A percentile compares a stretch with the other conserved stretches of the same genome.
phyloP scores from a whole-genome alignment of 2,888 invertebrate species.

The Ornithoptera alexandrae region DNA sequence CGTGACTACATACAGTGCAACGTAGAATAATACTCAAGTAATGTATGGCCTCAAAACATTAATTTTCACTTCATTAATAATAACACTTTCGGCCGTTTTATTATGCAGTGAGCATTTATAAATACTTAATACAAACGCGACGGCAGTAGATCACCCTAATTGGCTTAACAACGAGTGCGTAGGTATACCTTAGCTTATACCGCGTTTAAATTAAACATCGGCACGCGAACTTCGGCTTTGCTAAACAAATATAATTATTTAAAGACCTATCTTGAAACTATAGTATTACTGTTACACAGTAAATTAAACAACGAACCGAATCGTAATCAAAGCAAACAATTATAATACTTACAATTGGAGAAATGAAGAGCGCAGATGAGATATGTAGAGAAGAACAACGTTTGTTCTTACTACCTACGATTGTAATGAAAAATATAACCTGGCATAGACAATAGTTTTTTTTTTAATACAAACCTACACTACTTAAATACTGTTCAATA shows the following conservation, averaged over 20 bases:
- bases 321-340: too few species aligned
- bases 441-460: too few species aligned
- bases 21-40: constrained; percentile 2
- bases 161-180: constrained; percentile 60
- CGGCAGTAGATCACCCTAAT: constrained; percentile 73
- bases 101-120: constrained; percentile 68
- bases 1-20: neutral
- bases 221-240: constrained; percentile 50
- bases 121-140: constrained; percentile 64
- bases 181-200: constrained; percentile 53
- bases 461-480: too few species aligned
- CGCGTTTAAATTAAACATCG: constrained; percentile 55
- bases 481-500: too few species aligned
- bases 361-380: too few species aligned
- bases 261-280: neutral
- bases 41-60: constrained; percentile 5
- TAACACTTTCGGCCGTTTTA: constrained; percentile 69
- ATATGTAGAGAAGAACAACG: too few species aligned
- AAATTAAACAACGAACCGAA: neutral
- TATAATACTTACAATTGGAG: too few species aligned
- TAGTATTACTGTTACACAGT: neutral
- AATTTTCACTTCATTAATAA: constrained; percentile 65
- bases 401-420: too few species aligned
- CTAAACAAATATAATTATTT: constrained; percentile 32
- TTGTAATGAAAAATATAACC: too few species aligned